Percentiles rank a stretch among this genome's conserved stretches.
These are phyloP conservation scores for Silvanus unidentatus DNA, from an alignment of 2,888 invertebrate genomes.

Conservation along the genomic window DNA sequence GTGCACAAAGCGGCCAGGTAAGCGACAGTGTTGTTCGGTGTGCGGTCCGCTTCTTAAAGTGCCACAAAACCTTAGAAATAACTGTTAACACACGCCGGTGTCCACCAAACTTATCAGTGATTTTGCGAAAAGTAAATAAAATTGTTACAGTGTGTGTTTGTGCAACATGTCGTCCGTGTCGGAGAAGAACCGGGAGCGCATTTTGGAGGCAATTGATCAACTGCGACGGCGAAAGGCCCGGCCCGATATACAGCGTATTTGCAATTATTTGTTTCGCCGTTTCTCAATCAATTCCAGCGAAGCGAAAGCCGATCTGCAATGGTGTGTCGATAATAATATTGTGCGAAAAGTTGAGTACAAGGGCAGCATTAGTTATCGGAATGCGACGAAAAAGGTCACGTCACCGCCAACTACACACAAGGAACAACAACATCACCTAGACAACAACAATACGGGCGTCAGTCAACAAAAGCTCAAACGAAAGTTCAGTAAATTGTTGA, in stretches of 20 bases:
- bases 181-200: slow-evolving; percentile 66
- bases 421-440: slow-evolving; percentile 1
- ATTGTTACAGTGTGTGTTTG: slow-evolving; percentile 13
- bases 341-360: slow-evolving; percentile 82
- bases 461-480: slow-evolving; percentile 10
- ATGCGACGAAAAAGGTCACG: slow-evolving; percentile 59
- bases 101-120: neutral
- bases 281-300: slow-evolving; percentile 65
- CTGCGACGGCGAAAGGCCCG: slow-evolving; percentile 77
- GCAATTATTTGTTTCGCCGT: slow-evolving; percentile 71
- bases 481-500: slow-evolving; percentile 50
- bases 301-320: slow-evolving; percentile 65
- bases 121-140: too few species aligned
- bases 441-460: slow-evolving; percentile 2
- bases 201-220: slow-evolving; percentile 80
- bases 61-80: too few species aligned
- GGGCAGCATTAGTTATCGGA: slow-evolving; percentile 78
- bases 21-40: too few species aligned
- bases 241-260: slow-evolving; percentile 76
- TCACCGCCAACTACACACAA: neutral
- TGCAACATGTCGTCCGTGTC: slow-evolving; percentile 30
- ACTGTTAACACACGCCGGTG: too few species aligned
- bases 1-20: too few species aligned
- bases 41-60: too few species aligned
- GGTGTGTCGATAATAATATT: slow-evolving; percentile 67